phyloP scores from a whole-genome alignment of 2,797 vertebrate genomes.

The Coreius guichenoti region DNA sequence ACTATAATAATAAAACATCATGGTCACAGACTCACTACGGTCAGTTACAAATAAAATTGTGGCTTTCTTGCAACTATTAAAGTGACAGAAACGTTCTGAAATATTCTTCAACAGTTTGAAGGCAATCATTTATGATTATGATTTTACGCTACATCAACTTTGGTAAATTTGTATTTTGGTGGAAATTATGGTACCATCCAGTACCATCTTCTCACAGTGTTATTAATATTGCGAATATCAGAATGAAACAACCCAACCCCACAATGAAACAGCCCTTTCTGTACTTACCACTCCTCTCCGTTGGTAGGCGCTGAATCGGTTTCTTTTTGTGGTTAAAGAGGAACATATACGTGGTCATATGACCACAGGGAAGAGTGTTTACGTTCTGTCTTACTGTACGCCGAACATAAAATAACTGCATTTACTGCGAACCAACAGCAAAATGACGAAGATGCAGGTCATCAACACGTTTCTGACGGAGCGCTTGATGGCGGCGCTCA shows the following conservation, averaged over 20 bases:
- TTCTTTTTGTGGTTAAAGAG: neutral
- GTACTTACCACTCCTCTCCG: constrained; percentile 18
- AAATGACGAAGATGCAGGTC: constrained; percentile 48
- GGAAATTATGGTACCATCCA: neutral
- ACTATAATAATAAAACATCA: neutral
- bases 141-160: neutral
- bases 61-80: neutral
- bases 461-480: constrained; percentile 50
- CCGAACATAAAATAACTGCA: neutral
- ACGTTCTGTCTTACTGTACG: neutral
- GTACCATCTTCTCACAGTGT: neutral
- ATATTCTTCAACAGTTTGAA: neutral
- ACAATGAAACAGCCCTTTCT: neutral
- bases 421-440: neutral
- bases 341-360: constrained; percentile 9
- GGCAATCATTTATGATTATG: neutral
- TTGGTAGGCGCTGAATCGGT: neutral
- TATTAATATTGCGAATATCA: neutral
- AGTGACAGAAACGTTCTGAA: neutral
- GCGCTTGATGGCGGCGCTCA: constrained; percentile 44
- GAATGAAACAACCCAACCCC: neutral
- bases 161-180: neutral
- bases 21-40: neutral
- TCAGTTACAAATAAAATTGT: neutral
- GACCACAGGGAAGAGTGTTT: constrained; percentile 16